phyloP scores from a whole-genome alignment of 2,888 invertebrate species.

The Leucophora obtusa region DNA sequence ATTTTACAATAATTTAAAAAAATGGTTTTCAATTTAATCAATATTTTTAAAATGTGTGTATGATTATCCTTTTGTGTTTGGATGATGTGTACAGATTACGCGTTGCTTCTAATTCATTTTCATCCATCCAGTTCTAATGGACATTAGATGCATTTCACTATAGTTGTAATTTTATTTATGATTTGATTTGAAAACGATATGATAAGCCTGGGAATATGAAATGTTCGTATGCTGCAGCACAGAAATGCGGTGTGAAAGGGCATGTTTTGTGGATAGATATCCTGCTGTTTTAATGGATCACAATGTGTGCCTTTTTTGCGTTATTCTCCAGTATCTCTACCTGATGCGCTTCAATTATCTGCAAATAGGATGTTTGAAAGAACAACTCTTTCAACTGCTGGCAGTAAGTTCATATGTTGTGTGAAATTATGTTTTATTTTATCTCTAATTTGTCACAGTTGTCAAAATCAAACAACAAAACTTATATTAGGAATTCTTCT shows the following conservation, averaged over 20 bases:
- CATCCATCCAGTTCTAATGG: constrained; percentile 69
- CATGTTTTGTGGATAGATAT: constrained; percentile 78
- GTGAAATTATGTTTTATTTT: constrained; percentile 22
- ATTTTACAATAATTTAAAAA: constrained; percentile 77
- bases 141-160: constrained; percentile 66
- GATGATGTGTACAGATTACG: constrained; percentile 26
- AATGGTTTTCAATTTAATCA: constrained; percentile 76
- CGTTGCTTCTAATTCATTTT: constrained; percentile 35
- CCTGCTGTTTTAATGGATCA: constrained; percentile 72
- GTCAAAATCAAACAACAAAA: constrained; percentile 12
- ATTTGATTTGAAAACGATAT: constrained; percentile 69
- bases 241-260: constrained; percentile 76
- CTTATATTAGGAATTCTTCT: no score
- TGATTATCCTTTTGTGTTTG: constrained; percentile 36
- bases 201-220: constrained; percentile 55
- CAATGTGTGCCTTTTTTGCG: constrained; percentile 45
- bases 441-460: constrained; percentile 39
- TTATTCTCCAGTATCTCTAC: constrained; percentile 10
- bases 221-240: constrained; percentile 35
- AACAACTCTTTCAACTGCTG: neutral
- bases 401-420: neutral
- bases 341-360: constrained; percentile 57
- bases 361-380: constrained; percentile 27
- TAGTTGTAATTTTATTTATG: constrained; percentile 74
- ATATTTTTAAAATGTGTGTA: constrained; percentile 69